These are phyloP conservation scores for Allolobophora icterica DNA, from an alignment of 2,888 invertebrate species.

Conservation along the genomic window DNA sequence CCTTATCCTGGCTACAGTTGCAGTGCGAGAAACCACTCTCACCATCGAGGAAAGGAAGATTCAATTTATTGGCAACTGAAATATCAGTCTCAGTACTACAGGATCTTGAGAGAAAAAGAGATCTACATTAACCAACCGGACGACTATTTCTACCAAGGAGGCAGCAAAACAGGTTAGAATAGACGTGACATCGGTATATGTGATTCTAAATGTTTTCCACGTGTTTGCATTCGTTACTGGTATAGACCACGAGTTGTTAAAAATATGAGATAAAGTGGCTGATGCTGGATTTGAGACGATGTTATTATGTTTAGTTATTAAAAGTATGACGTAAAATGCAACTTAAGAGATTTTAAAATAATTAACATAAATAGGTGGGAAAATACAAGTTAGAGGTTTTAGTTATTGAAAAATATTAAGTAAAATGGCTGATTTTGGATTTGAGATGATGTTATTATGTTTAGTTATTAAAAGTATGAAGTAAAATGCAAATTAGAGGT, in stretches of 20 bases:
- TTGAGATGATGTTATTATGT: no score
- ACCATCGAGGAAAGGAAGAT: slow-evolving; percentile 44
- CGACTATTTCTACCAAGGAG: slow-evolving; percentile 50
- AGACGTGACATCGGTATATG: neutral
- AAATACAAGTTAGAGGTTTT: no score
- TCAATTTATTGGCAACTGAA: slow-evolving; percentile 47
- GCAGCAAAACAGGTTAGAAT: slow-evolving; percentile 49
- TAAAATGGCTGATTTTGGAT: no score
- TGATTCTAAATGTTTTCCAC: neutral
- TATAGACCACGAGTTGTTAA: neutral
- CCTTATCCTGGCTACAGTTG: slow-evolving; percentile 49
- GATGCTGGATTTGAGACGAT: no score
- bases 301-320: no score
- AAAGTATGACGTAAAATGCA: no score
- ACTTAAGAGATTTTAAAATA: no score
- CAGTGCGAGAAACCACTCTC: slow-evolving; percentile 43
- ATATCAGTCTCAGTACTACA: slow-evolving; percentile 42
- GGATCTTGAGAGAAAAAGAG: slow-evolving; percentile 34
- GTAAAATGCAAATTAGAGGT: no score
- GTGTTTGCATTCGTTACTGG: neutral
- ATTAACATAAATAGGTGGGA: no score
- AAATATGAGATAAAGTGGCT: no score
- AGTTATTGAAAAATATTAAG: no score
- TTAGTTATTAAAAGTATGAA: no score
- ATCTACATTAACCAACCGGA: slow-evolving; percentile 51